These are phyloP conservation scores for Phylloscopus collybita DNA, from an alignment of 2,797 vertebrate genomes.

Conservation along the genomic window DNA sequence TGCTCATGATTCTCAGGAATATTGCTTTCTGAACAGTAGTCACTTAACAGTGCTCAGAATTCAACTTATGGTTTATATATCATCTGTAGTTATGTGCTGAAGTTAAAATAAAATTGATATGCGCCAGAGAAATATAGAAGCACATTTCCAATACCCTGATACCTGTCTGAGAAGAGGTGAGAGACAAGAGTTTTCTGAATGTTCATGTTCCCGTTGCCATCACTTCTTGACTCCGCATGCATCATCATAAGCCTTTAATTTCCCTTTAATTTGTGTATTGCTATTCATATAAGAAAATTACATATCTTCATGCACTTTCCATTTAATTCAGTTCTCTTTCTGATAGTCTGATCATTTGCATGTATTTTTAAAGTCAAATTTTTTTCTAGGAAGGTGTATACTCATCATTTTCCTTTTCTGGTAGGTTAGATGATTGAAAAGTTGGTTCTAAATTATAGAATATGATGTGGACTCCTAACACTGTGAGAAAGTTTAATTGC, in stretches of 20 bases:
- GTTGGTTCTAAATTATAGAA: not conserved
- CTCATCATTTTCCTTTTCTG: not conserved
- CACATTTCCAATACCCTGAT: not conserved
- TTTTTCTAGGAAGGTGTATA: not conserved
- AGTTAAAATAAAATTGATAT: not conserved
- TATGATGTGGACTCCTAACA: accelerated
- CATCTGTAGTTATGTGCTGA: not conserved
- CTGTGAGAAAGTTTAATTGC: not conserved
- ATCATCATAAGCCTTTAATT: not conserved
- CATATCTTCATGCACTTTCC: not conserved
- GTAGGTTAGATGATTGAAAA: not conserved
- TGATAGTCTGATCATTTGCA: not conserved
- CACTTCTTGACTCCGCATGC: not conserved
- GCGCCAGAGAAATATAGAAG: not conserved
- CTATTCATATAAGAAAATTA: not conserved
- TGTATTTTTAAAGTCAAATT: accelerated
- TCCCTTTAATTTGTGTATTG: not conserved
- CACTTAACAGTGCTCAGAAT: not conserved
- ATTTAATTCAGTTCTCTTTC: not conserved
- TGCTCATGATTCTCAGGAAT: not conserved
- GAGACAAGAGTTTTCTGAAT: not conserved
- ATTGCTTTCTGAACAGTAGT: not conserved
- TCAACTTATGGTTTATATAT: not conserved
- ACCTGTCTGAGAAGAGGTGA: not conserved
- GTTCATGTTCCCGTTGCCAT: not conserved